phyloP scores from a whole-genome alignment of 2,888 invertebrate species.

The Dimorphilus gyrociliatus region DNA sequence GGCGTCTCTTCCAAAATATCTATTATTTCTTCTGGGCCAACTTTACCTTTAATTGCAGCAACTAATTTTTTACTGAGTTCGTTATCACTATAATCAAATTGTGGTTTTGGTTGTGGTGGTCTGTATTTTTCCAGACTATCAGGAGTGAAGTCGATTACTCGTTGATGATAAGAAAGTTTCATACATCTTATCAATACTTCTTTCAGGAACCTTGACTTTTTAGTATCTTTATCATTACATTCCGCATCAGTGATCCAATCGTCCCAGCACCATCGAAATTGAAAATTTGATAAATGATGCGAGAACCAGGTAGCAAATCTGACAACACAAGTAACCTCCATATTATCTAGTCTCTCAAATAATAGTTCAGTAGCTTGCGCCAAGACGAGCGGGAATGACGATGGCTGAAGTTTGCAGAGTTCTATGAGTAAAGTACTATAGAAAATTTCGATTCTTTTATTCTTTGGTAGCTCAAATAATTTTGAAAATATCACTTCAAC shows the following conservation, averaged over 20 bases:
- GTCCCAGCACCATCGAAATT: constrained; percentile 92
- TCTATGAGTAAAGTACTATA: constrained; percentile 91
- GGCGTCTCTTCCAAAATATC: constrained; percentile 71
- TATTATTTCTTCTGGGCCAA: constrained; percentile 72
- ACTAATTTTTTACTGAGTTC: too few species aligned
- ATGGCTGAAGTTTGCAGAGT: constrained; percentile 84
- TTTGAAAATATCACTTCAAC: constrained; percentile 92
- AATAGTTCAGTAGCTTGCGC: constrained; percentile 95
- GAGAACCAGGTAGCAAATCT: constrained; percentile 93
- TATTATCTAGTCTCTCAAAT: constrained; percentile 82
- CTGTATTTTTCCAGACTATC: constrained; percentile 64
- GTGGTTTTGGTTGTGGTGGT: constrained; percentile 54
- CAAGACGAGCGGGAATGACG: constrained; percentile 85
- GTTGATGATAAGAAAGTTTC: constrained; percentile 74
- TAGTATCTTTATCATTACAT: constrained; percentile 50
- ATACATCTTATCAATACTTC: constrained; percentile 79
- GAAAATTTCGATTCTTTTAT: constrained; percentile 72
- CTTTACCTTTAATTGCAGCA: constrained; percentile 75
- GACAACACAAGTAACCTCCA: constrained; percentile 90
- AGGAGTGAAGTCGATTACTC: constrained; percentile 71
- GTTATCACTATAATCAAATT: constrained; percentile 83
- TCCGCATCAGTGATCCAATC: constrained; percentile 42
- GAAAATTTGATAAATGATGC: constrained; percentile 95
- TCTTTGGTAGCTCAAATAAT: constrained; percentile 74
- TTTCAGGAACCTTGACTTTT: constrained; percentile 78